A percentile compares a stretch with the other conserved stretches of the same genome.
Evolutionary conservation across 2,113 vertebrate genomes (phyloP).

Genomic region (Xiphophorus hellerii): DNA sequence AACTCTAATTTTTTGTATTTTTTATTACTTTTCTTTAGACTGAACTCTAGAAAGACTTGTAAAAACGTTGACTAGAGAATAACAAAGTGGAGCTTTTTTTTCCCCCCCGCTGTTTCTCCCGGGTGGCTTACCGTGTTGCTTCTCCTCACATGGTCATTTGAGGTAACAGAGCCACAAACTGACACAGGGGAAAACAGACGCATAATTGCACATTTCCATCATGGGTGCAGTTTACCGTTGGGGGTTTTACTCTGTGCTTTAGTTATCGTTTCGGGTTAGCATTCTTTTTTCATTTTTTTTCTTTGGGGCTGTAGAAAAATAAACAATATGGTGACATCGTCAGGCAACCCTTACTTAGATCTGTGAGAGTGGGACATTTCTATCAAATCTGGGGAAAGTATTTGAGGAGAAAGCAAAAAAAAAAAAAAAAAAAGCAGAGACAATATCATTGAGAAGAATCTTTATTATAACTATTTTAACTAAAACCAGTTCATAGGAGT

Average conservation of each 20-base stretch:
- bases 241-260: slow-evolving; percentile 36
- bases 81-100: slow-evolving; percentile 50
- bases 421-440: slow-evolving; percentile 13
- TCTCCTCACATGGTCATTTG: slow-evolving; percentile 69
- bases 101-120: slow-evolving; percentile 35
- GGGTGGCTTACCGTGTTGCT: slow-evolving; percentile 54
- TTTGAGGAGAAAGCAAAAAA: background rate
- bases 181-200: slow-evolving; percentile 53
- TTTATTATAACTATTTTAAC: slow-evolving; percentile 57
- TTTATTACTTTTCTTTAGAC: slow-evolving; percentile 34
- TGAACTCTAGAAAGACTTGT: slow-evolving; percentile 41
- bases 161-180: slow-evolving; percentile 58
- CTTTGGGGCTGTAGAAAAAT: slow-evolving; percentile 23
- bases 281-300: slow-evolving; percentile 7
- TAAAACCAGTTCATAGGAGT: background rate
- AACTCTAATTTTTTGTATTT: slow-evolving; percentile 12
- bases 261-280: slow-evolving; percentile 35
- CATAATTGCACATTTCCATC: slow-evolving; percentile 65
- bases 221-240: slow-evolving; percentile 26
- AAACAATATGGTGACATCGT: slow-evolving; percentile 29
- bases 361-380: slow-evolving; percentile 3
- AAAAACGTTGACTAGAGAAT: slow-evolving; percentile 55
- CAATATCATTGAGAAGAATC: background rate
- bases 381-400: background rate
- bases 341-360: slow-evolving; percentile 19